Conservation (phyloP, 2,888 invertebrate genomes). For the Lycia hirtaria region DNA sequence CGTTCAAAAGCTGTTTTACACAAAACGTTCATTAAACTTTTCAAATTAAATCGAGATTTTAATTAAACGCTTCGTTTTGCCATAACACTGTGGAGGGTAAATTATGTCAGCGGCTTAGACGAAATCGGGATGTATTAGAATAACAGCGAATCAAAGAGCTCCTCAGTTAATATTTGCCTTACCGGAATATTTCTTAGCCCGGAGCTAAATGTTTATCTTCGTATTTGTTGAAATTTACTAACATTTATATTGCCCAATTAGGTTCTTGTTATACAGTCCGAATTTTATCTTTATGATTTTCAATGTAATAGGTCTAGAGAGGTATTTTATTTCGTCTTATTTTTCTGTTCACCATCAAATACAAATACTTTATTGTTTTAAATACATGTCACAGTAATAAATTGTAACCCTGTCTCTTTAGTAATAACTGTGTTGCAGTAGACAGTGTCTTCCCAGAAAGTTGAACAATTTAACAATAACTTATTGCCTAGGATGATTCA, state of each 20-base stretch:
- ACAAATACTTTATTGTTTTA: too few species aligned
- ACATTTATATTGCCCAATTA: not conserved
- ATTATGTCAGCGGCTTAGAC: conserved; percentile 25
- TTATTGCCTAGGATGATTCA: too few species aligned
- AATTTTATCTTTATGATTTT: not conserved
- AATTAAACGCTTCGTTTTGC: conserved; percentile 27
- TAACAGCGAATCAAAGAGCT: conserved; percentile 19
- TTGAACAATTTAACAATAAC: too few species aligned
- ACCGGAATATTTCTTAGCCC: conserved; percentile 15
- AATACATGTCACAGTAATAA: too few species aligned
- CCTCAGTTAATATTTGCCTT: conserved; percentile 22
- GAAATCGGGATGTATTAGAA: conserved; percentile 21
- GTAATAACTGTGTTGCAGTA: too few species aligned
- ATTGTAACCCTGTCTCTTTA: too few species aligned
- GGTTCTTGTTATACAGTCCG: not conserved
- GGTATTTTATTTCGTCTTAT: too few species aligned
- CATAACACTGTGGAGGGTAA: conserved; percentile 10
- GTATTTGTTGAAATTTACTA: not conserved
- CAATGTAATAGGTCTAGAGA: too few species aligned
- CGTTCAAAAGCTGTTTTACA: not conserved
- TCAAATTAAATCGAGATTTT: conserved; percentile 25
- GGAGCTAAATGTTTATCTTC: not conserved
- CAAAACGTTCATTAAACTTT: conserved; percentile 21
- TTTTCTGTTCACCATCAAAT: too few species aligned
- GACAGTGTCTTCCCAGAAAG: too few species aligned